Percentiles rank a stretch among this genome's conserved stretches.
Conservation (phyloP, 2,888 invertebrate species). For the Andrena haemorrhoa region DNA sequence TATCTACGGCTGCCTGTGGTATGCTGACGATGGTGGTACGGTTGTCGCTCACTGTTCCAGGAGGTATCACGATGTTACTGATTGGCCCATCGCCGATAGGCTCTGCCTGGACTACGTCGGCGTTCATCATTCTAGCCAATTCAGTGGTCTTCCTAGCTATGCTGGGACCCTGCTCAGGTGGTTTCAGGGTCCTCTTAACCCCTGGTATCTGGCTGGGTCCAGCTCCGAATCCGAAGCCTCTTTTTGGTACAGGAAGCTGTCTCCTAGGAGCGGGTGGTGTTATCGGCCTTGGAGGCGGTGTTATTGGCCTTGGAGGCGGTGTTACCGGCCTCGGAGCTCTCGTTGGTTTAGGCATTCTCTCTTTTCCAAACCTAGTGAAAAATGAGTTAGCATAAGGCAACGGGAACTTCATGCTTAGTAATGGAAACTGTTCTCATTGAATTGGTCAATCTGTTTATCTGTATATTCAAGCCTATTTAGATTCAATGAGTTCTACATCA, state of each 20-base stretch:
- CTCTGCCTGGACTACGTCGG: constrained; percentile 76
- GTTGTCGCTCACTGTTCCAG: constrained; percentile 71
- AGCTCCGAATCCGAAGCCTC: neutral
- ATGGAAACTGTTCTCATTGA: neutral
- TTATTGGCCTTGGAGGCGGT: too few relatives aligned
- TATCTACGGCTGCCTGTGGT: constrained; percentile 44
- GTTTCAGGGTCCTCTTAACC: neutral
- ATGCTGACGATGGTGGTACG: constrained; percentile 77
- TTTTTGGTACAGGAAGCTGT: too few relatives aligned
- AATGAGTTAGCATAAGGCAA: constrained; percentile 1
- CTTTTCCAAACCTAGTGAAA: constrained; percentile 62
- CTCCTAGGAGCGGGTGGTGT: too few relatives aligned
- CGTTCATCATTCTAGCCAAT: constrained; percentile 75
- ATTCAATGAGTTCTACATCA: neutral
- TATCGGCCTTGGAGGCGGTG: too few relatives aligned
- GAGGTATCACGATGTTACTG: constrained; percentile 77
- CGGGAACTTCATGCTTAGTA: neutral
- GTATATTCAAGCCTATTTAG: neutral
- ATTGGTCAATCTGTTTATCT: too few relatives aligned
- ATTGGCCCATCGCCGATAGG: constrained; percentile 74
- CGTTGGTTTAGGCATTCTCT: neutral
- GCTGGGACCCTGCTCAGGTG: neutral
- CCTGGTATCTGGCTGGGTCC: neutral
- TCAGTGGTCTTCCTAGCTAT: constrained; percentile 70
- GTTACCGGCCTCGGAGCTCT: neutral